Base-by-base conservation (phyloP, 2,888 invertebrate genomes). In the Unio delphinus region DNA sequence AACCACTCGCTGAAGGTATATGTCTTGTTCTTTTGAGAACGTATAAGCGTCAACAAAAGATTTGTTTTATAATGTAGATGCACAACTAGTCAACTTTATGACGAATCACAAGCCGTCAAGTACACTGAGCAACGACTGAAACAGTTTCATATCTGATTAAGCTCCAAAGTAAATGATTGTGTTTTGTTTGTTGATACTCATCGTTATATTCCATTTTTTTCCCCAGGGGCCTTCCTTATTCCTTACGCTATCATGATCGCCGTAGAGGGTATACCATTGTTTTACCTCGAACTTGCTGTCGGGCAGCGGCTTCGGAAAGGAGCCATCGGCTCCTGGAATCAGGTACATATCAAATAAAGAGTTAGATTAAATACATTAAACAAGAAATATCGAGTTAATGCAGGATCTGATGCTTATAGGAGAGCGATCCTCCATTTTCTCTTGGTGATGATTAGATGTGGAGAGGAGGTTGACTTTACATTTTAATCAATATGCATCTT, bases 251-350 rank as follows among this genome's bases (percentile, higher is more conserved):
- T 98, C 72, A 98, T 98, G 82, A 81, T 89, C 28, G 79, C 97
- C 69, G 91, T 97, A 78, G 97, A 97, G 89, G 98, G 97, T 20
- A 94, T 97, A 75, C 97, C 98, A 0, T 92, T 98, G 70, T 97
- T 97, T 90, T 93, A 97, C 74, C 95, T 98, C 86, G 98, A 98
- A 91, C 92, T 98, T 90, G 97, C 97, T 7, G 95, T 98, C 66
- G 98, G 97, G 0, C 97, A 98, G 92, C 94, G 95, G 90, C 95
- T 97, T 94, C 92, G 97, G 17, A 93, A 96, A 76, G 96, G 98
- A 59, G 95, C 96, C 1, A 91, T 96, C 30, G 96, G 96, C 0
- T 96, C 96, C 0, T 98, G 97, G 97, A 97, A 96, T 90, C 96
- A 96, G 81, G 76, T 74, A 69, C 45, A 45, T 45, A 45, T 45